Percentiles rank a stretch among this genome's conserved stretches.
Conservation (phyloP, 2,113 vertebrate genomes). For the Xenus cinereus region DNA sequence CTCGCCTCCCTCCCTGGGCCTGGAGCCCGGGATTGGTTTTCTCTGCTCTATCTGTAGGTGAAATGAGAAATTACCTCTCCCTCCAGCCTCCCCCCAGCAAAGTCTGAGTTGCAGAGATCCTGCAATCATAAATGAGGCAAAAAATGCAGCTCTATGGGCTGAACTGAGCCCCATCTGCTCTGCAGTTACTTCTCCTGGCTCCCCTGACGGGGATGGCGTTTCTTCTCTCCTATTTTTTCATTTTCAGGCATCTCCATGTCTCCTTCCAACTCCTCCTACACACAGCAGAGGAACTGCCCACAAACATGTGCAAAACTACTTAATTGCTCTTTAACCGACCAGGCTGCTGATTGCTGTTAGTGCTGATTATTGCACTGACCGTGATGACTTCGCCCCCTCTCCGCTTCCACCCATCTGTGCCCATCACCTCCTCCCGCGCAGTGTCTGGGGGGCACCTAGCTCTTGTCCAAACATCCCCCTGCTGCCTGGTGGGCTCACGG, state of each 20-base stretch:
- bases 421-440: accelerated
- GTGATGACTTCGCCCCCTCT: neutral
- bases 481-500: neutral
- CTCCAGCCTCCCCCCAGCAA: neutral
- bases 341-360: neutral
- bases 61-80: neutral
- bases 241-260: neutral
- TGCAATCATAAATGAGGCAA: neutral
- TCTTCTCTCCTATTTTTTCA: neutral
- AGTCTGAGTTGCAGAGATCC: neutral
- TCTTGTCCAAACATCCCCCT: accelerated
- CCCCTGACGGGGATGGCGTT: neutral
- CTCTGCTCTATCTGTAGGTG: neutral
- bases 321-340: neutral
- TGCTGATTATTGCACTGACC: neutral
- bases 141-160: neutral
- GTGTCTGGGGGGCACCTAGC: neutral
- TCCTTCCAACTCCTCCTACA: slow-evolving; percentile 45
- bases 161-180: neutral
- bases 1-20: accelerated
- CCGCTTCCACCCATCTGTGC: neutral
- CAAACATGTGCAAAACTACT: neutral
- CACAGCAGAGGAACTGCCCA: neutral
- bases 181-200: neutral
- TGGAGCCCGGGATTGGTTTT: neutral